Evolutionary conservation across 1,140 invertebrate genomes (phyloP).

Genomic region (Pissodes strobi): DNA sequence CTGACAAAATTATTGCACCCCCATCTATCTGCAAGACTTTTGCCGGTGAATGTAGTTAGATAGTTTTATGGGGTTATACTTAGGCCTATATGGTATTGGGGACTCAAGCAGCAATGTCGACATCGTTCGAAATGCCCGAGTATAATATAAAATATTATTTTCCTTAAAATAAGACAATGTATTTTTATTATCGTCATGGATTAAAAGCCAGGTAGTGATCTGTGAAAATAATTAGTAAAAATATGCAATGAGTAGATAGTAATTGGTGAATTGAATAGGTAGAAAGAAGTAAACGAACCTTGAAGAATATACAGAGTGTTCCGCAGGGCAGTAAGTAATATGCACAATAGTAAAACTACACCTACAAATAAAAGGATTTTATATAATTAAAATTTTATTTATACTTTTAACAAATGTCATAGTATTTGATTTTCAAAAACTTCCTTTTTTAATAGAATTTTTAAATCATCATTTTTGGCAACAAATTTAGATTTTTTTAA

Average conservation of each 20-base stretch:
- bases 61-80: no score
- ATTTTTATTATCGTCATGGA: not conserved
- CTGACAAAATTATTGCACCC: no score
- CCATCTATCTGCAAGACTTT: no score
- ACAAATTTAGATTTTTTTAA: no score
- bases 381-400: slow-evolving; percentile 40
- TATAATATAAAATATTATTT: no score
- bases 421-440: slow-evolving; percentile 37
- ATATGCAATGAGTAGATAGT: not conserved
- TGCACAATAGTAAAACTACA: slow-evolving; percentile 43
- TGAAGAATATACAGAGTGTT: slow-evolving; percentile 30
- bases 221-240: slow-evolving; percentile 12
- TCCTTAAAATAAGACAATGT: slow-evolving; percentile 6
- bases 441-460: slow-evolving; percentile 19
- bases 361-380: slow-evolving; percentile 41
- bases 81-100: no score
- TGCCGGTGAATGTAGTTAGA: no score
- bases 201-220: not conserved
- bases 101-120: no score
- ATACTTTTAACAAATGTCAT: slow-evolving; percentile 33
- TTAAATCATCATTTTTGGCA: slow-evolving; percentile 22
- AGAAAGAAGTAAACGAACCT: slow-evolving; percentile 39
- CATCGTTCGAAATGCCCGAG: no score
- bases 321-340: slow-evolving; percentile 43
- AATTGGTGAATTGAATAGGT: slow-evolving; percentile 11